Evolutionary conservation across 2,113 vertebrate genomes (phyloP).

Genomic region (Myrmecobius fasciatus): DNA sequence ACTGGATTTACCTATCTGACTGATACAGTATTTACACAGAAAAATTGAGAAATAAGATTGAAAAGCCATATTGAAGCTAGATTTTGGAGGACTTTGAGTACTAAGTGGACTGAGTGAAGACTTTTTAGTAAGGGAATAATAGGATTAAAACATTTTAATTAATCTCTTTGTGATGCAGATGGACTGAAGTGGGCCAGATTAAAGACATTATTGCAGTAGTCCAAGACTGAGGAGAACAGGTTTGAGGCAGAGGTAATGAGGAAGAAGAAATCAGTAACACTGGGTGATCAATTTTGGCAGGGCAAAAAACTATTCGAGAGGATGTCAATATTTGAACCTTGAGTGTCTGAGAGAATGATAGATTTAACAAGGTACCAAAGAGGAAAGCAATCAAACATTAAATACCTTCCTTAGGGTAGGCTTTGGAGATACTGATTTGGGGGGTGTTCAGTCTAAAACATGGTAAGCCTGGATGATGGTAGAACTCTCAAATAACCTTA

Average conservation of each 20-base stretch:
- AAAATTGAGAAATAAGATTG: neutral
- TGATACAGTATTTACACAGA: neutral
- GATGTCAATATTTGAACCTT: neutral
- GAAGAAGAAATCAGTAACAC: neutral
- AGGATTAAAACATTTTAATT: neutral
- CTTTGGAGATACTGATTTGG: neutral
- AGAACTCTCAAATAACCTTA: neutral
- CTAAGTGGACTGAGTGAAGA: neutral
- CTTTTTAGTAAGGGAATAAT: neutral
- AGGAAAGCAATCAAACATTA: neutral
- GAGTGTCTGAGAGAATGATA: neutral
- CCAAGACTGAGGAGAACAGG: neutral
- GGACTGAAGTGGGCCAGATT: neutral
- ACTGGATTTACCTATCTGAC: neutral
- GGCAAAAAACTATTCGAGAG: neutral
- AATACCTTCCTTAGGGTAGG: neutral
- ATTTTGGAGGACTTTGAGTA: neutral
- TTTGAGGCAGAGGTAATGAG: neutral
- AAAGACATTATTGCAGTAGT: neutral
- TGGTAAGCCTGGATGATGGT: neutral
- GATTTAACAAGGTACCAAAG: neutral
- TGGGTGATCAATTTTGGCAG: neutral
- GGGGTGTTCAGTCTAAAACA: neutral
- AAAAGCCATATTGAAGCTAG: neutral
- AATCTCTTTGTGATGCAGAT: neutral